Evolutionary conservation across 2,888 invertebrate species (phyloP), one percentile per base, ranked within the genome.

Genomic region (Apodemia duryi): DNA sequence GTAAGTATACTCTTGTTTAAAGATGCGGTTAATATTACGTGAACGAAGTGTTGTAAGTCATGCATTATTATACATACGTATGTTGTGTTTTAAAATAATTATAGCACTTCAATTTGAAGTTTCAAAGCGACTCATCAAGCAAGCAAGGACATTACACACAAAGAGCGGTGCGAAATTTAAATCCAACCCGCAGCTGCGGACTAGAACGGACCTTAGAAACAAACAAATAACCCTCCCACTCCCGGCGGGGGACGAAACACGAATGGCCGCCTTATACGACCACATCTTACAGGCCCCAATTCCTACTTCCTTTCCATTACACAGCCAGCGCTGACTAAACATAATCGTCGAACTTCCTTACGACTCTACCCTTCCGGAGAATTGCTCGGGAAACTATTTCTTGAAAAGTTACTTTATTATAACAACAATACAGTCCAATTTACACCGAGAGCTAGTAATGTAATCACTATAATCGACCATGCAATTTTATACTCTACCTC

Each of bases 321-420:
- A 74, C 78, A 82, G 83, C 81, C 81, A 86, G 77, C 83, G 88
- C 91, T 89, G 89, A 90, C 91, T 91, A 88, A 89, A 91, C 91
- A 91, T 91, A 91, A 91, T 91, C 91, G 90, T 79, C 84, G 86
- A 89, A 91, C 90, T 91, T 91, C 91, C 91, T 91, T 91, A 91
- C 91, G 91, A 88, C 86, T 89, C 79, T 88, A 89, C 91, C 91
- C 90, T 90, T 91, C 88, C 89, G 87, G 83, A 77, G 75, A 84
- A 84, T 85, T 80, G 83, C 85, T 82, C 75, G 71, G 70, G 68
- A 51, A 79, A 76, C 69, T 71, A 57, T 29, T 62, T 32, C 49
- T 46, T 77, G 64, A 88, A 79, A 78, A 75, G 69, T 73, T 78
- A 80, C 85, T 79, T 75, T 83, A 84, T 69, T 62, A n/a, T 68